Percentiles rank a stretch among this genome's conserved stretches.
phyloP scores from a whole-genome alignment of 2,113 vertebrate species.

The Ctenomys sociabilis region DNA sequence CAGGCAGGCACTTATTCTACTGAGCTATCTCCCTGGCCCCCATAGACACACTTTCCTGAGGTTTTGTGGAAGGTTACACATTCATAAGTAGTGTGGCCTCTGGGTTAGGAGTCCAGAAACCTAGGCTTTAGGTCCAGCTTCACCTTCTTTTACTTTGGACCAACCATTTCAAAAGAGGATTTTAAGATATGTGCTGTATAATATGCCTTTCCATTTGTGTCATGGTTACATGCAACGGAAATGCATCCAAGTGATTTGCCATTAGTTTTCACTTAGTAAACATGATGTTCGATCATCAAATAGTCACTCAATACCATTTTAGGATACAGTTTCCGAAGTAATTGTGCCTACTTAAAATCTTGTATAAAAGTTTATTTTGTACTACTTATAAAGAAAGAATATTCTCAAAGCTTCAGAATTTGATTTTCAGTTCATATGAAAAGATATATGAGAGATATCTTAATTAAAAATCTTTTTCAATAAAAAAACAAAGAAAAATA shows the following conservation, averaged over 20 bases:
- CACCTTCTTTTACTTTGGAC: background rate
- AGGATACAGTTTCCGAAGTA: background rate
- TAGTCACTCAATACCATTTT: constrained; percentile 29
- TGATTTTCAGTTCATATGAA: background rate
- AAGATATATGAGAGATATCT: constrained; percentile 18
- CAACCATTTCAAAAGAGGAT: background rate
- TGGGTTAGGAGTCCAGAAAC: background rate
- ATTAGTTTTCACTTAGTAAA: constrained; percentile 20
- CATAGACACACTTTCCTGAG: background rate
- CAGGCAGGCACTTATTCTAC: no score
- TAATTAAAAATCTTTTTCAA: background rate
- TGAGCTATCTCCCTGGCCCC: no score
- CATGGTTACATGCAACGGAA: background rate
- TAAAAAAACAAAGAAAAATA: no score
- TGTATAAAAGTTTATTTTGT: background rate
- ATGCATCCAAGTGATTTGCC: constrained; percentile 13
- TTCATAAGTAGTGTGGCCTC: background rate
- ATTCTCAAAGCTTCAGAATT: constrained; percentile 29
- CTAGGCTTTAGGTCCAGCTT: constrained; percentile 1
- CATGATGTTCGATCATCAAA: background rate
- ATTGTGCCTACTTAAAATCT: background rate
- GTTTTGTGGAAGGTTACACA: background rate
- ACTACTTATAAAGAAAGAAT: background rate
- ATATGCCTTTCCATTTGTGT: background rate
- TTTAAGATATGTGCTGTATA: background rate